Percentiles rank a stretch among this genome's conserved stretches.
phyloP scores from a whole-genome alignment of 2,113 vertebrate genomes.

The Myrmecobius fasciatus region DNA sequence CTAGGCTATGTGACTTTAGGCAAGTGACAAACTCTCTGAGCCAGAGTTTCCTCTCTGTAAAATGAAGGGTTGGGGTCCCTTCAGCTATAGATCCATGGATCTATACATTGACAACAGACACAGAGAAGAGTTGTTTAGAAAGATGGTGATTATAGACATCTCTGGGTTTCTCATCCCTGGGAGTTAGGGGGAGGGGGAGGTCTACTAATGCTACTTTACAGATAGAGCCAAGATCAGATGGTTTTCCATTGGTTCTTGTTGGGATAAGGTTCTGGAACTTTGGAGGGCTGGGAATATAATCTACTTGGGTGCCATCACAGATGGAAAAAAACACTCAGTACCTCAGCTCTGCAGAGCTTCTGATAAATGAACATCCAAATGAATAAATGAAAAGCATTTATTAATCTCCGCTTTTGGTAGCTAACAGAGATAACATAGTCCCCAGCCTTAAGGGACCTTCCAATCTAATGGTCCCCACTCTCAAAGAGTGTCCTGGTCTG shows the following conservation, averaged over 20 bases:
- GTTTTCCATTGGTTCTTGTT: background rate
- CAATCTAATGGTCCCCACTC: no score
- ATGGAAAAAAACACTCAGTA: background rate
- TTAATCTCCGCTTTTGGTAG: background rate
- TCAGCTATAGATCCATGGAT: no score
- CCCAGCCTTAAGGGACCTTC: background rate
- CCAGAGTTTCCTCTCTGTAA: background rate
- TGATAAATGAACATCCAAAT: background rate
- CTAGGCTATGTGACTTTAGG: background rate
- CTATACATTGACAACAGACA: background rate
- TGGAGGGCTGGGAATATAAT: background rate
- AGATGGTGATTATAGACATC: background rate
- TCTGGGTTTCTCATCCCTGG: background rate
- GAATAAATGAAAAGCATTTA: background rate
- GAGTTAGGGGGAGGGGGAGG: background rate
- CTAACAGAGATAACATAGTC: background rate
- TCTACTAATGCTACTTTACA: background rate
- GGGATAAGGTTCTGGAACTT: background rate
- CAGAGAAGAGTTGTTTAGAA: background rate
- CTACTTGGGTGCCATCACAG: background rate
- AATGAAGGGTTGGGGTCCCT: background rate
- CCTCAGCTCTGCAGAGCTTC: background rate
- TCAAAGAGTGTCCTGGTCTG: background rate
- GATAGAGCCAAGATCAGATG: background rate
- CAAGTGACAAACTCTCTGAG: background rate